Evolutionary conservation across 2,113 vertebrate species (phyloP).

Genomic region (Myiagra hebetior): DNA sequence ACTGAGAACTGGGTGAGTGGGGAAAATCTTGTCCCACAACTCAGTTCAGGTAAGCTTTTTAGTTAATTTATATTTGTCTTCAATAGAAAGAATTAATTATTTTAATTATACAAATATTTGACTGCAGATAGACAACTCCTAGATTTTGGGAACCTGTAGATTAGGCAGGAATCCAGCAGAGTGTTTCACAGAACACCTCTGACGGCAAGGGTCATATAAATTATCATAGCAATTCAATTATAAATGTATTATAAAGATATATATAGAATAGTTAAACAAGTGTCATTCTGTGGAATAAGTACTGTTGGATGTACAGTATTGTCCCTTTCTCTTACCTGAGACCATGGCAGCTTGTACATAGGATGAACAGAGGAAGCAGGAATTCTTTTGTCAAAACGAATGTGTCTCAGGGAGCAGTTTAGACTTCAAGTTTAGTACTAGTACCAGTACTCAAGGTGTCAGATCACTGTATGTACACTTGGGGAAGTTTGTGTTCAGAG

Average conservation of each 20-base stretch:
- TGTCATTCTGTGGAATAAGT: background rate
- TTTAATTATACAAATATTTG: background rate
- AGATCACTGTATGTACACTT: background rate
- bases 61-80: background rate
- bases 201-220: background rate
- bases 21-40: background rate
- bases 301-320: background rate
- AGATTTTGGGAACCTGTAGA: background rate
- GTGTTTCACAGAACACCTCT: background rate
- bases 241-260: background rate
- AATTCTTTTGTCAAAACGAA: background rate
- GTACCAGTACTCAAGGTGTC: background rate
- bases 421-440: background rate
- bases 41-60: background rate
- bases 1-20: background rate
- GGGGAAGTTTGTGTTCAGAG: background rate
- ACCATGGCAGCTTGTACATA: background rate
- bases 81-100: background rate
- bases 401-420: rapidly evolving
- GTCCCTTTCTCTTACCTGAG: background rate
- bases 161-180: background rate
- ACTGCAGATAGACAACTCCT: background rate
- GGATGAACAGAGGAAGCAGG: background rate
- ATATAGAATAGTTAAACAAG: background rate
- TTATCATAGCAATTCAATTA: background rate